Evolutionary conservation across 2,797 vertebrate species (phyloP).

Genomic region (Scolopax bukidnonensis): DNA sequence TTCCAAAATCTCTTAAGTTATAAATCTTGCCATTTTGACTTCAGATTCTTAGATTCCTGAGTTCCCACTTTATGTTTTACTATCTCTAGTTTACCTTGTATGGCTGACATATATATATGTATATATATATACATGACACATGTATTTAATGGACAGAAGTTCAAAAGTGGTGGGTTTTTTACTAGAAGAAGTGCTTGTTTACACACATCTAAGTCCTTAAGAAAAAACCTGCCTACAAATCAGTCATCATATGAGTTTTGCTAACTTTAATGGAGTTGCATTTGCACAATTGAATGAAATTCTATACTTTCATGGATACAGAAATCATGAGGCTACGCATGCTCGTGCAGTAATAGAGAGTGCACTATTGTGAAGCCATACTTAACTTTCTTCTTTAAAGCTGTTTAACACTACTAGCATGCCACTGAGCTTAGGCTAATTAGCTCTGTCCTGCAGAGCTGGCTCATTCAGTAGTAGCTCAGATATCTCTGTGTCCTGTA

Average conservation of each 20-base stretch:
- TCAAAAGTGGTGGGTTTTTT: not conserved
- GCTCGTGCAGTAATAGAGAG: not conserved
- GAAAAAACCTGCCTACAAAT: not conserved
- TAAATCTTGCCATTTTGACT: not conserved
- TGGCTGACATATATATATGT: not conserved
- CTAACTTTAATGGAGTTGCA: not conserved
- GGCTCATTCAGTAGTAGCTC: not conserved
- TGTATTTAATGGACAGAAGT: not conserved
- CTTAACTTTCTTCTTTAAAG: not conserved
- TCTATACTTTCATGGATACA: not conserved
- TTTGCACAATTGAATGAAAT: not conserved
- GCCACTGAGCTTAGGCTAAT: not conserved
- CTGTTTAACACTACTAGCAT: not conserved
- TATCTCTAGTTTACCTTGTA: not conserved
- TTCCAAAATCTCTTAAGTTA: not conserved
- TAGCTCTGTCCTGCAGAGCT: not conserved
- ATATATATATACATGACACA: too few species aligned
- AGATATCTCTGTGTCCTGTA: not conserved
- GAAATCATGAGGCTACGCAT: not conserved
- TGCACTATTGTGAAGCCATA: not conserved
- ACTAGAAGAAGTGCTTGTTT: not conserved
- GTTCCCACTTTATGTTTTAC: not conserved
- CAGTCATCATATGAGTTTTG: not conserved
- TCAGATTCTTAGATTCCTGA: not conserved
- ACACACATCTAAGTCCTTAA: not conserved